Conservation (phyloP, 2,113 vertebrate genomes). For the Aptenodytes patagonicus region DNA sequence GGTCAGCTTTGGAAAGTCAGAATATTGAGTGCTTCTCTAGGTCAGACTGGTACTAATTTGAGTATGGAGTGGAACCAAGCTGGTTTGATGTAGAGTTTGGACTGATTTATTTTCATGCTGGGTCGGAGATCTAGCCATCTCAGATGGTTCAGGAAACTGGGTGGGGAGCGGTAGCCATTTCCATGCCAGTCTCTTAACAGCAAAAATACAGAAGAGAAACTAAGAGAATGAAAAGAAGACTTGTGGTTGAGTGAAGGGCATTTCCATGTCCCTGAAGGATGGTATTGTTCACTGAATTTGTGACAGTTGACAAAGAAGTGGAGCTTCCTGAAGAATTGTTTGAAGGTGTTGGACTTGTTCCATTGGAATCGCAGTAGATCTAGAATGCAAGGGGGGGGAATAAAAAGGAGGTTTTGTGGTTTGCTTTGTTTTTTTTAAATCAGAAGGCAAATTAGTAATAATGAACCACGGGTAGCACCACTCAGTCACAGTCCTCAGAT, state of each 20-base stretch:
- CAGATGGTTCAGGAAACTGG: conserved; percentile 54
- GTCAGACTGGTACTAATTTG: conserved; percentile 49
- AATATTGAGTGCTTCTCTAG: conserved; percentile 40
- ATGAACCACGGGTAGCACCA: background rate
- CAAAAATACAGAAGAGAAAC: conserved; percentile 76
- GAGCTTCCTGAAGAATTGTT: conserved; percentile 30
- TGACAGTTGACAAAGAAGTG: conserved; percentile 6
- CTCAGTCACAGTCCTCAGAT: background rate
- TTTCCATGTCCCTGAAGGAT: conserved; percentile 57
- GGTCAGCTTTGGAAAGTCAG: conserved; percentile 50
- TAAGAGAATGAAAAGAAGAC: conserved; percentile 65
- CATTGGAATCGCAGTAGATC: conserved; percentile 56
- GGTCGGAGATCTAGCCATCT: conserved; percentile 51
- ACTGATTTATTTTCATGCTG: conserved; percentile 60
- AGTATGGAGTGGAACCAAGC: conserved; percentile 42
- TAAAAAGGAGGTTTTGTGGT: background rate
- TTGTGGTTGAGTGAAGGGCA: conserved; percentile 67
- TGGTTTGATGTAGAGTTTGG: conserved; percentile 45
- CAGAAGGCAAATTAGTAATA: background rate
- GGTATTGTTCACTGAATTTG: conserved; percentile 60
- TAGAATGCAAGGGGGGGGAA: conserved; percentile 44
- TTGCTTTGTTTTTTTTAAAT: background rate
- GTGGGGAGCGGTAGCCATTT: conserved; percentile 58
- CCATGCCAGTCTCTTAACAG: conserved; percentile 76
- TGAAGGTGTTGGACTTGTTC: background rate